These are phyloP conservation scores for Psittacus erithacus DNA, from an alignment of 2,113 vertebrate species.

Conservation along the genomic window DNA sequence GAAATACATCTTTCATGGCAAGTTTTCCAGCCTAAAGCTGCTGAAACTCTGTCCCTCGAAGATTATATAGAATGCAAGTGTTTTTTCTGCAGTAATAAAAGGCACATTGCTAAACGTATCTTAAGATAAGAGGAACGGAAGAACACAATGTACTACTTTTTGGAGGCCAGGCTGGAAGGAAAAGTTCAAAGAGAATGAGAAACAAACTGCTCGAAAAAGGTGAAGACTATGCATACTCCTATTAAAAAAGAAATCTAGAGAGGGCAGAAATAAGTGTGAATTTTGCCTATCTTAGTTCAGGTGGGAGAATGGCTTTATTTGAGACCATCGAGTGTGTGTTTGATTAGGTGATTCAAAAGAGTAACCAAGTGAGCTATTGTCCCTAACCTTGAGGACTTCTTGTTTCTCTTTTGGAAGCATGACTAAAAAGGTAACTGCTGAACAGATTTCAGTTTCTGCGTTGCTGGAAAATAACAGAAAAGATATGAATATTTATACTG, in stretches of 20 bases:
- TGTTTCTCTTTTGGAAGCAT: neutral
- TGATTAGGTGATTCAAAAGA: neutral
- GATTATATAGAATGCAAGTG: neutral
- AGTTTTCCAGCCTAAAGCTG: neutral
- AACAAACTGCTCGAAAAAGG: neutral
- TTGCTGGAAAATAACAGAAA: neutral
- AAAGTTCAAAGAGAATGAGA: neutral
- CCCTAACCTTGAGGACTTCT: neutral
- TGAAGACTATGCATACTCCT: neutral
- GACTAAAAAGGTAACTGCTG: neutral
- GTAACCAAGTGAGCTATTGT: neutral
- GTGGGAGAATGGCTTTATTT: neutral
- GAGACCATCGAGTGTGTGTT: neutral
- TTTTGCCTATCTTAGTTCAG: neutral
- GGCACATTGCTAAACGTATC: accelerated
- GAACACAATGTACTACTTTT: neutral
- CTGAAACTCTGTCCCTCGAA: accelerated
- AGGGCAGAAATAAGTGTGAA: neutral
- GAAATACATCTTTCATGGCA: neutral
- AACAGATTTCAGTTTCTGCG: neutral
- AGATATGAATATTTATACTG: neutral
- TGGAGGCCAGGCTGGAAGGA: neutral
- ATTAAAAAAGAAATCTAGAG: neutral
- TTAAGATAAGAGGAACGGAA: neutral
- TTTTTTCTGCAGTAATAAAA: neutral